Evolutionary conservation across 1,140 invertebrate genomes (phyloP), one percentile per base, ranked within the genome.

Genomic region (Meloidogyne floridensis): DNA sequence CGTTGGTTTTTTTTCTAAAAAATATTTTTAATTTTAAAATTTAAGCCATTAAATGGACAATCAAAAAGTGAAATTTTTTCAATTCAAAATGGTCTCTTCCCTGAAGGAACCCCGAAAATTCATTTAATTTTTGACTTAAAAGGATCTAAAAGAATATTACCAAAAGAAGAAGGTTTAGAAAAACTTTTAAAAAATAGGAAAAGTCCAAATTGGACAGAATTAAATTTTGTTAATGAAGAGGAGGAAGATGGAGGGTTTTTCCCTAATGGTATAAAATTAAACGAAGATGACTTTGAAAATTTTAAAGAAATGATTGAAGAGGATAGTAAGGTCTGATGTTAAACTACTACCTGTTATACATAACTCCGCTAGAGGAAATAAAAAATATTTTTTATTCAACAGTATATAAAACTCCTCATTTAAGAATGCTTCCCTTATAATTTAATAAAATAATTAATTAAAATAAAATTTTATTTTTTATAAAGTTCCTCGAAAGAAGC

Each of bases 71-170:
- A 65, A 65, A 65, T 65, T 18, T 65, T n/a, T 65, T 65, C 59
- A 65, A 65, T 65, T n/a, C 59, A 65, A 65, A 65, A 65, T 65
- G 59, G 59, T 65, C 59, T 65, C n/a, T 65, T 65, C 59, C 59
- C 59, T 65, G 59, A 65, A n/a, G 59, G 59, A 65, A 65, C 59
- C 7, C 59, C 59, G n/a, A 65, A 4, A n/a, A 65, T 65, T 4
- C 4, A 65, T 65, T 65, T 65, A 65, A 65, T 65, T 65, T 65
- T 65, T 65, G 59, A 65, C n/a, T 65, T 65, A 65, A 65, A 65
- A 65, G 59, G 59, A 65, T 65, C 59, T 5, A n/a, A 65, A 65
- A 65, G 59, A 18, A 65, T n/a, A 65, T 65, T 65, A 65, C 2
- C 0, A n/a, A 18, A n/a, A 6, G 15, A 65, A 65, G 10, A 65